Conservation (phyloP, 1,140 invertebrate genomes). For the Magallana ariakensis region DNA sequence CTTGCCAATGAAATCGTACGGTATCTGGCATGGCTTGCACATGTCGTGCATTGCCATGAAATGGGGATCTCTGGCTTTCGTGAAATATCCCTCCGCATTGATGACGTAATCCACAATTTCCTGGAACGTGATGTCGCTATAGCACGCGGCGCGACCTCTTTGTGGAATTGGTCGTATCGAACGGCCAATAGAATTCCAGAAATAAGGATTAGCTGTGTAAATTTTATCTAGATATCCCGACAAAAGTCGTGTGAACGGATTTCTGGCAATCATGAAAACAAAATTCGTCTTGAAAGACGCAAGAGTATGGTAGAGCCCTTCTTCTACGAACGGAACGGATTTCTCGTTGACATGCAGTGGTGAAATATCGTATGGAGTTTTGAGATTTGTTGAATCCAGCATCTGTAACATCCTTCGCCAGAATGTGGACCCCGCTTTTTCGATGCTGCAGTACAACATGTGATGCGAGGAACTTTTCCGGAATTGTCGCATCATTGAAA, state of each 20-base stretch:
- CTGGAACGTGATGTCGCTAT: constrained; percentile 50
- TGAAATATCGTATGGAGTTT: constrained; percentile 26
- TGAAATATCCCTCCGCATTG: not conserved
- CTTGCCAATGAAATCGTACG: constrained; percentile 55
- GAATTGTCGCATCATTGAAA: not conserved
- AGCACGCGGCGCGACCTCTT: constrained; percentile 10
- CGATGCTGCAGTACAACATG: constrained; percentile 54
- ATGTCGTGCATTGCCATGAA: constrained; percentile 47
- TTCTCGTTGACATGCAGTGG: not conserved
- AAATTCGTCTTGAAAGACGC: not conserved
- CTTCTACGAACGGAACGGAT: not conserved
- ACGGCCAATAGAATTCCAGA: constrained; percentile 49
- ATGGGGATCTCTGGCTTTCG: constrained; percentile 40
- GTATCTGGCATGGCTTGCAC: constrained; percentile 50
- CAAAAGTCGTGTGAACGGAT: constrained; percentile 55
- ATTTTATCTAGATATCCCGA: constrained; percentile 61
- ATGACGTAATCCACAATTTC: constrained; percentile 56
- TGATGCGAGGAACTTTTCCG: constrained; percentile 25
- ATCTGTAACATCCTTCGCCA: constrained; percentile 53
- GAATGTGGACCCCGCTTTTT: constrained; percentile 56
- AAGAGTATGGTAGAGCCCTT: not conserved
- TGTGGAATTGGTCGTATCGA: constrained; percentile 1
- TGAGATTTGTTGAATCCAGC: constrained; percentile 9
- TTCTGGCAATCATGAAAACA: constrained; percentile 54
- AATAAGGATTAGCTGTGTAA: constrained; percentile 56